A percentile compares a stretch with the other conserved stretches of the same genome.
These are phyloP conservation scores for Phocides pigmalion DNA, from an alignment of 1,140 invertebrate species.

Conservation along the genomic window DNA sequence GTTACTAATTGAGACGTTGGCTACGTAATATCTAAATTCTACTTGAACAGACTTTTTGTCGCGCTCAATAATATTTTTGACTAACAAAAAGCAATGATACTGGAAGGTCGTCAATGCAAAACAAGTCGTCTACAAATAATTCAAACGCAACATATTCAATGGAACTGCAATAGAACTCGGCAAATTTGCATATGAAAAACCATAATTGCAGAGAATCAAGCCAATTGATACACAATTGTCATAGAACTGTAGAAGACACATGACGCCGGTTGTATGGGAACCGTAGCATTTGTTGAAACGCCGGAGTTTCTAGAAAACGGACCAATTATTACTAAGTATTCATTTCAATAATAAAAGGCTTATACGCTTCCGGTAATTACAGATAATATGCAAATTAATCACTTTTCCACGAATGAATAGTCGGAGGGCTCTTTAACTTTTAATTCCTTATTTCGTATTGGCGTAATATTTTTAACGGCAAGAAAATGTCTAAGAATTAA, in stretches of 20 bases:
- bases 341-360: not conserved
- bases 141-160: slow-evolving; percentile 17
- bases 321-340: not conserved
- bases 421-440: too few relatives aligned
- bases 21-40: slow-evolving; percentile 33
- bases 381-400: not conserved
- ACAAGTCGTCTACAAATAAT: slow-evolving; percentile 5
- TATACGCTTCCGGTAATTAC: not conserved
- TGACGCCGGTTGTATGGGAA: slow-evolving; percentile 45
- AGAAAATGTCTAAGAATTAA: too few relatives aligned
- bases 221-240: slow-evolving; percentile 29
- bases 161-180: slow-evolving; percentile 5
- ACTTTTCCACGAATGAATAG: not conserved
- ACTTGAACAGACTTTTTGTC: slow-evolving; percentile 35
- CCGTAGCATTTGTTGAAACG: slow-evolving; percentile 38
- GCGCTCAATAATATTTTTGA: slow-evolving; percentile 26
- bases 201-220: slow-evolving; percentile 46
- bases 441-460: too few relatives aligned
- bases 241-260: slow-evolving; percentile 35
- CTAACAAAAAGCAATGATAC: slow-evolving; percentile 39
- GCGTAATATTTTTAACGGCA: too few relatives aligned
- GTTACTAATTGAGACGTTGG: slow-evolving; percentile 43
- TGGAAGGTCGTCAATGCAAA: slow-evolving; percentile 37
- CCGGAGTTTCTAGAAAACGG: slow-evolving; percentile 21
- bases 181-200: slow-evolving; percentile 56